A percentile compares a stretch with the other conserved stretches of the same genome.
Evolutionary conservation across 2,888 invertebrate genomes (phyloP).

Genomic region (Chymomyza caudatula): DNA sequence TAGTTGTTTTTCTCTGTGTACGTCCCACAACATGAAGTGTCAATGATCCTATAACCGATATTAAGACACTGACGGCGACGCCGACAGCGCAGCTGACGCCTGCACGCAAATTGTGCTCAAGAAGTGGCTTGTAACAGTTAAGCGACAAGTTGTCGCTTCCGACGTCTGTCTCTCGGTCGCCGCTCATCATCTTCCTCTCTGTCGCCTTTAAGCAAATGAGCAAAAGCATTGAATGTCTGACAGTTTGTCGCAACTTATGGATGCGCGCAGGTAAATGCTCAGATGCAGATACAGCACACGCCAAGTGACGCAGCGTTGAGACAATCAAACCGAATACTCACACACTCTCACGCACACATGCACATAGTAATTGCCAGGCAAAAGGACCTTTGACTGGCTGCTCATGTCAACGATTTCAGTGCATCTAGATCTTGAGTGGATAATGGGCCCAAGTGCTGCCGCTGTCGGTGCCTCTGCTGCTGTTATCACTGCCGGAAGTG

Average conservation of each 20-base stretch:
- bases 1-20: slow-evolving; percentile 7
- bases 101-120: slow-evolving; percentile 15
- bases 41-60: slow-evolving; percentile 72
- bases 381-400: slow-evolving; percentile 32
- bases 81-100: slow-evolving; percentile 9
- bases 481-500: slow-evolving; percentile 74
- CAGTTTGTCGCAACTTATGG: neutral
- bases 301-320: slow-evolving; percentile 19
- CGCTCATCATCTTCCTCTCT: slow-evolving; percentile 32
- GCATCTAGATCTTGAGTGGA: slow-evolving; percentile 59
- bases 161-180: slow-evolving; percentile 9
- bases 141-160: slow-evolving; percentile 7
- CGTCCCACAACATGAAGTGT: slow-evolving; percentile 56
- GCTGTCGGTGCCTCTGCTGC: slow-evolving; percentile 26
- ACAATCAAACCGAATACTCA: neutral
- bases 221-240: slow-evolving; percentile 15
- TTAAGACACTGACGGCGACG: slow-evolving; percentile 44
- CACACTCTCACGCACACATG: neutral
- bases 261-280: slow-evolving; percentile 6
- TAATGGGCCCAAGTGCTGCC: slow-evolving; percentile 40
- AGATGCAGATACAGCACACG: slow-evolving; percentile 64
- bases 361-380: slow-evolving; percentile 43
- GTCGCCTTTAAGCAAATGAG: slow-evolving; percentile 43
- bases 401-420: neutral
- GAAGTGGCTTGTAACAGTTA: neutral